Percentiles rank a stretch among this genome's conserved stretches.
Evolutionary conservation across 2,888 invertebrate species (phyloP).

Genomic region (Dynastes maya): DNA sequence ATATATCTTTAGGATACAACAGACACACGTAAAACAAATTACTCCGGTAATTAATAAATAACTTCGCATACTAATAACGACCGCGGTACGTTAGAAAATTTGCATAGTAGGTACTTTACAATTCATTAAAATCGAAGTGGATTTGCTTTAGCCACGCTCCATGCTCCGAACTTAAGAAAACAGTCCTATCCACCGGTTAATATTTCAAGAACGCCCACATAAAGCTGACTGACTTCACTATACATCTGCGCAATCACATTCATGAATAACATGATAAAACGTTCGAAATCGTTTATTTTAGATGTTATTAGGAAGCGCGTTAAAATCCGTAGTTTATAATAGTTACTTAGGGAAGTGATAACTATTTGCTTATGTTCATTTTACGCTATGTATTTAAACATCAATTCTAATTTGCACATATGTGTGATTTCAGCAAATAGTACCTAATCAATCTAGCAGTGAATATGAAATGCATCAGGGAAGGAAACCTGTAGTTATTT

Average conservation of each 20-base stretch:
- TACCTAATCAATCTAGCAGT: too few relatives aligned
- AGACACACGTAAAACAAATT: conserved; percentile 36
- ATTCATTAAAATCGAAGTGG: conserved; percentile 43
- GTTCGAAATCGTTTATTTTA: neutral
- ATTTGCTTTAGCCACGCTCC: conserved; percentile 24
- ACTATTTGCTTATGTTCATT: neutral
- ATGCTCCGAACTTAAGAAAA: conserved; percentile 8
- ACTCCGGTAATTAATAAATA: conserved; percentile 37
- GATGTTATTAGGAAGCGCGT: neutral
- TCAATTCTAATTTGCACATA: too few relatives aligned
- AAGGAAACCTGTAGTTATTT: neutral
- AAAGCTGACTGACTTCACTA: conserved; percentile 16
- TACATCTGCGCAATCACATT: conserved; percentile 1
- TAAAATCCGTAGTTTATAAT: conserved; percentile 1
- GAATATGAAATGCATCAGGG: neutral
- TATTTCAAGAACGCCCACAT: conserved; percentile 37
- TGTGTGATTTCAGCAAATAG: too few relatives aligned
- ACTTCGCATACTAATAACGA: conserved; percentile 29
- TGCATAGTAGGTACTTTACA: conserved; percentile 40
- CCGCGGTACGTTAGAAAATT: conserved; percentile 29
- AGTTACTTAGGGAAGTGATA: neutral
- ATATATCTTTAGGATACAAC: conserved; percentile 20
- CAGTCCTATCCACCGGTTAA: conserved; percentile 14
- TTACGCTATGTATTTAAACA: neutral
- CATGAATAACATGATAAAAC: conserved; percentile 19